phyloP scores from a whole-genome alignment of 2,888 invertebrate genomes.

The Pachydiplax longipennis region DNA sequence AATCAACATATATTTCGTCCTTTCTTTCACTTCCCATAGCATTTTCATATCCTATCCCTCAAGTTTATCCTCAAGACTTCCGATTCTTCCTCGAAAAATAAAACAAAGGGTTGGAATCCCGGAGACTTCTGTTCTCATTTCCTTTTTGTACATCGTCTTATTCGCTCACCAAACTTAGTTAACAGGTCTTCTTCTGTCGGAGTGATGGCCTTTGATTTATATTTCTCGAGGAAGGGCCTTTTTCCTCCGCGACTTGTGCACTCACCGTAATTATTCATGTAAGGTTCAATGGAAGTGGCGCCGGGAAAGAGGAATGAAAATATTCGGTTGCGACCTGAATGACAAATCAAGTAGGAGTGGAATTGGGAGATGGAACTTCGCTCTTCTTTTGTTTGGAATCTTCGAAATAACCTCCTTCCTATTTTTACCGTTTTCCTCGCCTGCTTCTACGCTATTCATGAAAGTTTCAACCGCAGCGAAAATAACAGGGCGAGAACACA shows the following conservation, averaged over 20 bases:
- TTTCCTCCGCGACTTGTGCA: background rate
- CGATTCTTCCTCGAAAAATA: background rate
- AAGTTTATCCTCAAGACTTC: background rate
- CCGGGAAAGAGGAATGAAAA: background rate
- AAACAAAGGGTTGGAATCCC: no score
- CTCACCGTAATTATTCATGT: background rate
- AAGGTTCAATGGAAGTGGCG: background rate
- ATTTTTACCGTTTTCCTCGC: background rate
- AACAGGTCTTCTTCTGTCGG: background rate
- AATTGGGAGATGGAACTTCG: background rate
- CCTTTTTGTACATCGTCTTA: background rate
- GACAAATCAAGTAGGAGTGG: background rate
- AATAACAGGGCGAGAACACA: background rate
- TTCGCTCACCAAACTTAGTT: background rate
- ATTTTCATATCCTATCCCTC: background rate
- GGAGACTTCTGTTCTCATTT: background rate
- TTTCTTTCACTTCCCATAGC: background rate
- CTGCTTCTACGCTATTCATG: background rate
- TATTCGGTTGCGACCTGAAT: background rate
- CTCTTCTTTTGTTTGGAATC: background rate
- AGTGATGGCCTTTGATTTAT: background rate
- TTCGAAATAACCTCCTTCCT: background rate
- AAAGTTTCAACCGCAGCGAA: background rate
- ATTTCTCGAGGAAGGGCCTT: background rate
- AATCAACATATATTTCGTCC: background rate